Evolutionary conservation across 2,888 invertebrate species (phyloP).

Genomic region (Xylophagus ater): DNA sequence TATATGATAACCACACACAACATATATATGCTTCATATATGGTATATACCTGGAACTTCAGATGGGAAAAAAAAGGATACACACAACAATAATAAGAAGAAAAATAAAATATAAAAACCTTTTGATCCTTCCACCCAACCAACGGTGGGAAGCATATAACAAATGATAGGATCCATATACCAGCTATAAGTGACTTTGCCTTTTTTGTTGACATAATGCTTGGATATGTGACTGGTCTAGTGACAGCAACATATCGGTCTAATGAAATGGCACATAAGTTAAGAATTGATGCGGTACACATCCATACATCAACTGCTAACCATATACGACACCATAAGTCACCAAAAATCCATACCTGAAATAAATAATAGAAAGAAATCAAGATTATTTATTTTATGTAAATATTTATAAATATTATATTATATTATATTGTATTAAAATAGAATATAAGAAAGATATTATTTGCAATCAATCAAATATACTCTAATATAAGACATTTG

Average conservation of each 20-base stretch:
- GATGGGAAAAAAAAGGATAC: too few species aligned
- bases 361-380: too few species aligned
- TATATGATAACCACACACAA: too few species aligned
- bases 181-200: conserved; percentile 76
- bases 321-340: conserved; percentile 92
- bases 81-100: too few species aligned
- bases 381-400: background rate
- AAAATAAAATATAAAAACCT: conserved; percentile 41
- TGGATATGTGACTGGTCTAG: conserved; percentile 91
- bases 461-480: too few species aligned
- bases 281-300: conserved; percentile 95
- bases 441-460: too few species aligned
- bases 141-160: conserved; percentile 94
- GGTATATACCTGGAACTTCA: too few species aligned
- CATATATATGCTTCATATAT: too few species aligned
- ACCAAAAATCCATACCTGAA: conserved; percentile 92
- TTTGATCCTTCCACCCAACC: conserved; percentile 80
- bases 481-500: too few species aligned
- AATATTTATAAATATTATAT: background rate
- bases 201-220: conserved; percentile 76
- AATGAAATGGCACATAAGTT: conserved; percentile 93
- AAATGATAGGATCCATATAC: conserved; percentile 93
- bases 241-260: conserved; percentile 93
- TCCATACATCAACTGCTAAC: conserved; percentile 96
- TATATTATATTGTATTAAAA: too few species aligned